These are phyloP conservation scores for Cepaea nemoralis DNA, from an alignment of 1,140 invertebrate species.

Conservation along the genomic window DNA sequence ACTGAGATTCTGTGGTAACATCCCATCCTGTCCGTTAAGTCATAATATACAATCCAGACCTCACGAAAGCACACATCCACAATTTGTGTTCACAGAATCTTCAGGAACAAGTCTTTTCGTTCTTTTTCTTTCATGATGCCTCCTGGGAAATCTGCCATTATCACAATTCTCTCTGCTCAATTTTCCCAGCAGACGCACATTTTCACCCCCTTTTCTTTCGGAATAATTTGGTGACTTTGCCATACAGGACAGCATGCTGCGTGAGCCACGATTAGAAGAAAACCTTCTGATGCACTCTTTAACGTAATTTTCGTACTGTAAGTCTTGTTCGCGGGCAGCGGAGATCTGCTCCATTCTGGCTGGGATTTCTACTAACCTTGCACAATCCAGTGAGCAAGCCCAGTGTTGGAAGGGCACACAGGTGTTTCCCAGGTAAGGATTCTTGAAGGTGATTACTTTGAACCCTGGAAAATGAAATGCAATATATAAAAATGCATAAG, in stretches of 20 bases:
- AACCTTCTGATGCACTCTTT: conserved; percentile 64
- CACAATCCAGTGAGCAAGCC: conserved; percentile 73
- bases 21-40: no score
- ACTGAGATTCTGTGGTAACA: no score
- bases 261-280: conserved; percentile 26
- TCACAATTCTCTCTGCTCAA: neutral
- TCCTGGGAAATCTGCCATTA: neutral
- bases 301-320: conserved; percentile 69
- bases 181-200: neutral
- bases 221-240: conserved; percentile 29
- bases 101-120: neutral
- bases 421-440: conserved; percentile 75
- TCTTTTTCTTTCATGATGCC: conserved; percentile 2
- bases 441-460: conserved; percentile 75
- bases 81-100: conserved; percentile 9
- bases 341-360: conserved; percentile 72
- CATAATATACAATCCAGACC: no score
- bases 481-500: conserved; percentile 4
- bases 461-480: conserved; percentile 67
- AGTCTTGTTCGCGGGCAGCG: conserved; percentile 67
- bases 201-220: neutral
- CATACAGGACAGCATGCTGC: conserved; percentile 39
- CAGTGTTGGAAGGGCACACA: conserved; percentile 76
- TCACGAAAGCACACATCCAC: conserved; percentile 31
- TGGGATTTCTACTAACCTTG: conserved; percentile 72